Base-by-base conservation (phyloP, 2,888 invertebrate species). In the Netelia melanura region DNA sequence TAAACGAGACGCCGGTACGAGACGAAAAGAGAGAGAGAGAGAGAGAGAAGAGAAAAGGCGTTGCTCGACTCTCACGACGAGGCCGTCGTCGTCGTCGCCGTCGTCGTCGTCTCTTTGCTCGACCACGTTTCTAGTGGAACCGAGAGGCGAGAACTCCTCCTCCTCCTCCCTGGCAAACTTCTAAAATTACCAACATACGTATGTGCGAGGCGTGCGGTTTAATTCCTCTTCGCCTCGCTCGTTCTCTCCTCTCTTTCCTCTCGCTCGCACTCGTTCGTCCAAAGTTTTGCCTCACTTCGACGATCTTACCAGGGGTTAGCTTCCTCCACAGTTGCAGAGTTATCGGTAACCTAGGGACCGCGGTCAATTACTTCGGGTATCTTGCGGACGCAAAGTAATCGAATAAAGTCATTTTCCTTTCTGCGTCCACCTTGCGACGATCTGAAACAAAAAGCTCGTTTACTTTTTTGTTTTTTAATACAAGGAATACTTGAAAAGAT, bases 1-100 rank as follows among this genome's bases (percentile, higher is more conserved):
- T 88, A 83, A 87, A 88, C 86, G 88, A 48, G 48, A 88, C 81
- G 71, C 70, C 67, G 75, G 76, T 30, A 74, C 43, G 70, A 58
- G 48, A 72, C n/a, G 56, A 56, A 48, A 58, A 10, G 43, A 61
- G 65, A 74, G 65, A 44, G 11, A 56, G 61, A 52, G 23, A 71
- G 64, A 74, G 30, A 56, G 61, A 52, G 23, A 71, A 58, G 78
- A 8, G 71, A 74, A 65, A 23, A 17, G 62, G 58, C 52, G 21
- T 58, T 44, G 38, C 17, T 62, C 61, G 8, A 17, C 54, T 81
- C 52, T 67, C 44, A n/a, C 44, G 25, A 14, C 64, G 10, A 10
- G 71, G 71, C 65, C 23, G 23, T 75, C 44, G 65, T 77, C 65
- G 62, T 67, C 74, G 64, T 48, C 44, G 25, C 52, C 44, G 44